Conservation (phyloP, 2,888 invertebrate genomes). For the Ormyrus nitidulus region DNA sequence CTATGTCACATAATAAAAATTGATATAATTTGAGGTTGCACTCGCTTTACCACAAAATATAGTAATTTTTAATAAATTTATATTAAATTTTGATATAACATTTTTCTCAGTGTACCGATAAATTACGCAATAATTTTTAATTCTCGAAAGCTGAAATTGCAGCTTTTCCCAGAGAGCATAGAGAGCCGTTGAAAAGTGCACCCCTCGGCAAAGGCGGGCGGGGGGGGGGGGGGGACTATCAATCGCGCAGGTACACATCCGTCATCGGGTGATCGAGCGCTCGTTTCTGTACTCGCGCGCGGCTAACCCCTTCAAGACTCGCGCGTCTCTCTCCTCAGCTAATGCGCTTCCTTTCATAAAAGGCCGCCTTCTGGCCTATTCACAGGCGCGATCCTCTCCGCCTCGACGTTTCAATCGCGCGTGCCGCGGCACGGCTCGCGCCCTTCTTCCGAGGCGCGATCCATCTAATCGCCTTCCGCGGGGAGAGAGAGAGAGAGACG, state of each 20-base stretch:
- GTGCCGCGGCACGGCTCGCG: neutral
- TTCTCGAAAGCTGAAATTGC: neutral
- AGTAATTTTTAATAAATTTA: too few relatives aligned
- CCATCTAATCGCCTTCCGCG: neutral
- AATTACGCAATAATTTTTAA: too few relatives aligned
- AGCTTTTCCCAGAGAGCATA: neutral
- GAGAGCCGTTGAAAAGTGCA: too few relatives aligned
- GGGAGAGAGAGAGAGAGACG: neutral
- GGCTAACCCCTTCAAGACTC: too few relatives aligned
- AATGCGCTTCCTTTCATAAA: slow-evolving; percentile 26
- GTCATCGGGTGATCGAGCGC: slow-evolving; percentile 27
- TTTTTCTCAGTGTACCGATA: too few relatives aligned
- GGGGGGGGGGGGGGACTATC: slow-evolving; percentile 39
- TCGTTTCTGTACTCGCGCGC: neutral
- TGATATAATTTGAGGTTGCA: too few relatives aligned
- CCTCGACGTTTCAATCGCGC: slow-evolving; percentile 40
- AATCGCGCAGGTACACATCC: slow-evolving; percentile 23
- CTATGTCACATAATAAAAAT: too few relatives aligned
- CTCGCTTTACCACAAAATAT: too few relatives aligned
- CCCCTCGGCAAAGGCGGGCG: slow-evolving; percentile 1
- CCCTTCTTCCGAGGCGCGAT: neutral
- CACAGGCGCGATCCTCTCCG: neutral
- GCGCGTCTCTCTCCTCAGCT: slow-evolving; percentile 24
- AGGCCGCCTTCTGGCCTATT: slow-evolving; percentile 25
- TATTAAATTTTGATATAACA: too few relatives aligned